Evolutionary conservation across 2,113 vertebrate species (phyloP).

Genomic region (Origma solitaria): DNA sequence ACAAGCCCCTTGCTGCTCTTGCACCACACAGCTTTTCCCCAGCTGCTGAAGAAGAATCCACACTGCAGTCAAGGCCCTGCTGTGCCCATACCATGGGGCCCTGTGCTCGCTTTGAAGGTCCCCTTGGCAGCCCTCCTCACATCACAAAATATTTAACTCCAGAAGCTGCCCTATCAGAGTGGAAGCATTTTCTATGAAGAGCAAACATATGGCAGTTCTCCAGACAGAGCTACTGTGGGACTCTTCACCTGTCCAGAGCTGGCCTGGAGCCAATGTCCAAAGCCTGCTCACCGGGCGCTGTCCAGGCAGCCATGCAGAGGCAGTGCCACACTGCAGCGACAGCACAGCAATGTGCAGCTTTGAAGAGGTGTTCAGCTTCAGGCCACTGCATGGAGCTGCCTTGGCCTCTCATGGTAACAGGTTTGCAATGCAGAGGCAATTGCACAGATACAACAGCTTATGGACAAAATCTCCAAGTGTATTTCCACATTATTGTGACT

Average conservation of each 20-base stretch:
- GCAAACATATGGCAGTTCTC: neutral
- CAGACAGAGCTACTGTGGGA: neutral
- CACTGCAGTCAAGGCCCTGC: neutral
- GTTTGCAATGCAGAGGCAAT: neutral
- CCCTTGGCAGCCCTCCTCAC: neutral
- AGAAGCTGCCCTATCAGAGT: neutral
- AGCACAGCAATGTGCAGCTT: fast-evolving
- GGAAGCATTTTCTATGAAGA: neutral
- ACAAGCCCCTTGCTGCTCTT: neutral
- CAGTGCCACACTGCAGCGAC: fast-evolving
- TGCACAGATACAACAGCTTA: neutral
- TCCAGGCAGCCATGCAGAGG: neutral
- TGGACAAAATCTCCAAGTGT: neutral
- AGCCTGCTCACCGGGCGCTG: neutral
- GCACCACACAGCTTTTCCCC: neutral
- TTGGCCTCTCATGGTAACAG: neutral
- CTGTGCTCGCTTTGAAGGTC: fast-evolving
- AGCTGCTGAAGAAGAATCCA: neutral
- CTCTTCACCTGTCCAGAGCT: neutral
- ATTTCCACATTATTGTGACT: neutral
- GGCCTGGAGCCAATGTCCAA: fast-evolving
- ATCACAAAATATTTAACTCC: neutral
- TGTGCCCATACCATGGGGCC: fast-evolving
- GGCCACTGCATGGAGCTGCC: neutral
- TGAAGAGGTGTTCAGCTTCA: neutral